Conservation (phyloP, 1,140 invertebrate genomes). For the Tigriopus japonicus region DNA sequence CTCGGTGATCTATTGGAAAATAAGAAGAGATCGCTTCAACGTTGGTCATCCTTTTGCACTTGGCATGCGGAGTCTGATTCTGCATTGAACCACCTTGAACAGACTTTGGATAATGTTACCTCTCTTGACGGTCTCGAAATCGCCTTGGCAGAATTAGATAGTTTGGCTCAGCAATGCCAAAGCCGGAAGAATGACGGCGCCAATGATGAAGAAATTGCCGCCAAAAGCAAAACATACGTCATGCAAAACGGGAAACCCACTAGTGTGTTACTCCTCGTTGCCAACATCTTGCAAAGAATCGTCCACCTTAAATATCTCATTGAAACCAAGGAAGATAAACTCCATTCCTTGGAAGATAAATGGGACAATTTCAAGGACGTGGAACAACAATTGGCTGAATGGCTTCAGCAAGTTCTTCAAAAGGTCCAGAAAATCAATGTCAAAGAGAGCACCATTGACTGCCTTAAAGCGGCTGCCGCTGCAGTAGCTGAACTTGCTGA, state of each 20-base stretch:
- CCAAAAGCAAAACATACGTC: conserved; percentile 32
- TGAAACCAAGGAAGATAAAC: conserved; percentile 36
- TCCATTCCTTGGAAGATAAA: conserved; percentile 2
- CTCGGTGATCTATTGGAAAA: conserved; percentile 37
- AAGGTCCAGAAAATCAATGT: conserved; percentile 10
- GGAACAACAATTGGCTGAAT: conserved; percentile 9
- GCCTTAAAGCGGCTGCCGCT: background rate
- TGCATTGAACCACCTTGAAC: conserved; percentile 55
- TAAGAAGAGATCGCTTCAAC: conserved; percentile 52
- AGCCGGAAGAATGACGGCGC: conserved; percentile 46
- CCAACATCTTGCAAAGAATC: conserved; percentile 39
- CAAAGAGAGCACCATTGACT: background rate
- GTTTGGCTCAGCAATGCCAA: conserved; percentile 39
- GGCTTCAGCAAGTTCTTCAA: conserved; percentile 8
- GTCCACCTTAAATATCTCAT: conserved; percentile 45
- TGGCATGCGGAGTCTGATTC: conserved; percentile 62
- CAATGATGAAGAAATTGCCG: conserved; percentile 43
- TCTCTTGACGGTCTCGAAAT: conserved; percentile 34
- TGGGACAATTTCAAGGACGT: conserved; percentile 10
- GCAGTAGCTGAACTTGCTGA: background rate
- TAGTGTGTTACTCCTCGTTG: conserved; percentile 43
- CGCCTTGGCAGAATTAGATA: conserved; percentile 30
- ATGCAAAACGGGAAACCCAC: conserved; percentile 41
- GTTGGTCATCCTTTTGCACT: conserved; percentile 57
- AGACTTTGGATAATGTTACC: conserved; percentile 46